Conservation (phyloP, 37 sponge, comb jelly and placozoan species). For the Spongilla lacustris region DNA sequence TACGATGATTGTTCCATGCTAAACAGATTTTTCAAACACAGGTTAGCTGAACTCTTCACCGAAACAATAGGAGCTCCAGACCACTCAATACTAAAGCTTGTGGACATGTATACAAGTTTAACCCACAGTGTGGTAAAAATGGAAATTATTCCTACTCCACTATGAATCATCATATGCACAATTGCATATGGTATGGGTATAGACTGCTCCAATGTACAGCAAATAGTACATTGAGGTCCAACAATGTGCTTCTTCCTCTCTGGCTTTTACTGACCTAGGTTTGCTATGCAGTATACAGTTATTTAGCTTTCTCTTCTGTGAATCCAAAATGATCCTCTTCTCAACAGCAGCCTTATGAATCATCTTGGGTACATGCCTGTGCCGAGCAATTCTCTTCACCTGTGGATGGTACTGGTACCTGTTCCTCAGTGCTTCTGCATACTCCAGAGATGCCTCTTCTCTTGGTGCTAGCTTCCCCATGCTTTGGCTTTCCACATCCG, state of each 20-base stretch:
- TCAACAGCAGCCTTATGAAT: conserved; percentile 72
- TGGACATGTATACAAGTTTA: not conserved
- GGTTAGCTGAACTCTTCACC: not conserved
- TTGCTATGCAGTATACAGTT: conserved; percentile 87
- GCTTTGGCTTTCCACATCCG: conserved; percentile 93
- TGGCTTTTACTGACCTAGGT: conserved; percentile 60
- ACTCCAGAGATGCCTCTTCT: conserved; percentile 71
- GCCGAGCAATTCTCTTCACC: conserved; percentile 84
- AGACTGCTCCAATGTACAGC: not conserved
- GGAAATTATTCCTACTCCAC: not conserved
- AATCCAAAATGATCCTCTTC: conserved; percentile 64
- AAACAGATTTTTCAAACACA: not conserved
- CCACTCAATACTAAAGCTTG: not conserved
- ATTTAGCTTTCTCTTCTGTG: conserved; percentile 69
- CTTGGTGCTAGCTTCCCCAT: conserved; percentile 58
- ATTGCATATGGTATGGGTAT: not conserved
- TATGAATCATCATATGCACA: not conserved
- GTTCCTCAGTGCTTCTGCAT: conserved; percentile 75
- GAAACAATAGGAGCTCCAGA: not conserved
- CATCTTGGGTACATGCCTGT: conserved; percentile 89
- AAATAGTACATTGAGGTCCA: not conserved
- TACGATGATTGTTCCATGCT: not conserved
- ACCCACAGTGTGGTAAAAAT: not conserved
- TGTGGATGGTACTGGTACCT: conserved; percentile 87
- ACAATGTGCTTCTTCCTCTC: conserved; percentile 39